Evolutionary conservation across 2,888 invertebrate genomes (phyloP), one percentile per base, ranked within the genome.

Genomic region (Hoplodrina blanda): DNA sequence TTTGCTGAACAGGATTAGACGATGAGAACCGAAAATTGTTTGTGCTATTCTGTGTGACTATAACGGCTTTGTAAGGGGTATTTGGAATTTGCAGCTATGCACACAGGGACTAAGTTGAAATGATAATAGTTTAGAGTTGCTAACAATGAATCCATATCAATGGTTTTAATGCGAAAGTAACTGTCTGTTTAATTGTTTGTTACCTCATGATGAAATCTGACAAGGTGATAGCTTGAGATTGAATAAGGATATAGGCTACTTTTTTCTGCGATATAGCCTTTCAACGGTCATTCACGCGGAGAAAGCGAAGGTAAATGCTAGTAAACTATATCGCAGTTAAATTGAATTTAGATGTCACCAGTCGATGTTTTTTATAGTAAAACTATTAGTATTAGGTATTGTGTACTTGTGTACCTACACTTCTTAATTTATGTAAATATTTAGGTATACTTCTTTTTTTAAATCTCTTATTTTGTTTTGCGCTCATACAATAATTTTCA

Each of bases 1-100:
- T 75, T 74, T 62, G 53, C 19, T 53, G 75, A 54, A 59, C 68
- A 44, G 62, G 74, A 74, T 75, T 75, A 74, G 69, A 69, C 46
- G 50, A 54, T 30, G 53, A 62, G 68, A 62, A 62, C 76, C 19
- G 62, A 75, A 69, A 69, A 64, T 64, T 75, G 56, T 64, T 76
- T 76, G 19, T 41, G 33, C 49, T 69, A 61, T 69, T 69, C 70
- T 61, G 49, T 76, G 25, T 60, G 60, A 54, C 74, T 62, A 50
- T 62, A 62, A 50, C 2, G 44, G 49, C 25, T 57, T 44, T 73
- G 59, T 55, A 25, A 5, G 44, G 44, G 25, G 41, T n/a, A 60
- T 73, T 65, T 73, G 11, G 17, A 30, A 54, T 62, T 62, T 54
- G 15, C 46, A n/a, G 68, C 50, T 53, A 44, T 17, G 33, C 19